Evolutionary conservation across 1,140 invertebrate species (phyloP), one percentile per base, ranked within the genome.

Genomic region (Battus philenor): DNA sequence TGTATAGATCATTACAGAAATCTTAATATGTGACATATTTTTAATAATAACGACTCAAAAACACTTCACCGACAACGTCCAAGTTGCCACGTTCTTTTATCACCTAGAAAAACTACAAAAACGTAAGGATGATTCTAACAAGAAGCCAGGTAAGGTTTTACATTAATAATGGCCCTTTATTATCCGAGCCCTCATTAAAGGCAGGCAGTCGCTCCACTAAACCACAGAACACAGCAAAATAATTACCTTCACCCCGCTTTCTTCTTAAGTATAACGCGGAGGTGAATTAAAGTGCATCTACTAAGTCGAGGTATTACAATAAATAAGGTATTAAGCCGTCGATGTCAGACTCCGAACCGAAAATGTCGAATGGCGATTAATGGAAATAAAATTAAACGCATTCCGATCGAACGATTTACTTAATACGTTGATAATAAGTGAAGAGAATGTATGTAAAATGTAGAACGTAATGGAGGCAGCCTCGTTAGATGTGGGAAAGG

Each of bases 401-500:
- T 62, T 65, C 54, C 44, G 47, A 59, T 55, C 51, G 54, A 72
- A 69, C 60, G 65, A 73, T 79, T 78, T 78, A 78, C 62, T 78
- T 78, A 79, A 78, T 79, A 77, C 62, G 71, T 76, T 68, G 69
- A 76, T 76, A 71, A 75, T 77, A 76, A 74, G 61, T 61, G 68
- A 30, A 52, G 45, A 54, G 69, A 71, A 69, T 68, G 68, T 71
- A 80, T 72, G 68, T 79, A 76, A 75, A 75, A 76, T 59, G 74
- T 63, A 63, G 57, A 50, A 64, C 68, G 77, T 79, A 79, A 81
- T 79, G 64, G 67, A 60, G 66, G 71, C 63, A 71, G 74, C 59
- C 73, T 78, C 59, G 75, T 84, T 84, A 80, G 64, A 79, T 75
- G 77, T 84, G 79, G 77, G 79, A 84, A 80, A 56, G 62, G 8